Percentiles rank a stretch among this genome's conserved stretches.
These are phyloP conservation scores for Sardina pilchardus DNA, from an alignment of 2,113 vertebrate species.

Conservation along the genomic window DNA sequence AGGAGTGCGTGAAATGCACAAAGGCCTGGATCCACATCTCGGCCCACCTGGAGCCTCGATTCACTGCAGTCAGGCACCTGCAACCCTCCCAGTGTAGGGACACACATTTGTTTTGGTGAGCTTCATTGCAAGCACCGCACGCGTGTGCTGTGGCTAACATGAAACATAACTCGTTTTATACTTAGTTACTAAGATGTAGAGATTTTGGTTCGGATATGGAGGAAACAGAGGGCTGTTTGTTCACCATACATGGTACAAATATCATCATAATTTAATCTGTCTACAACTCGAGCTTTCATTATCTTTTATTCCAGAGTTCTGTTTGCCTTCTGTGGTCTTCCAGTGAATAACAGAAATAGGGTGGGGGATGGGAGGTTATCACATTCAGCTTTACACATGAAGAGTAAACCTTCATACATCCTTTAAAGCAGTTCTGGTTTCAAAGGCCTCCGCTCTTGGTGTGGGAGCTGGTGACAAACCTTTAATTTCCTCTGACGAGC, in stretches of 20 bases:
- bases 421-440: constrained; percentile 87
- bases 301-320: constrained; percentile 79
- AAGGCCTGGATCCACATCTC: background rate
- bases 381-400: constrained; percentile 80
- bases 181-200: background rate
- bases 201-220: background rate
- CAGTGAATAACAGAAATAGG: background rate
- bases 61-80: constrained; percentile 36
- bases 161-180: background rate
- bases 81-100: background rate
- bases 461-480: constrained; percentile 88
- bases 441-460: constrained; percentile 87
- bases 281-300: background rate
- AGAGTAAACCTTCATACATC: constrained; percentile 87
- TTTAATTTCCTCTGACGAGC: constrained; percentile 97
- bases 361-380: constrained; percentile 75
- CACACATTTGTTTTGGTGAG: constrained; percentile 67
- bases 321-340: constrained; percentile 57
- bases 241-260: background rate
- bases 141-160: background rate
- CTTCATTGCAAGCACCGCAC: background rate
- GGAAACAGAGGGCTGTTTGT: background rate
- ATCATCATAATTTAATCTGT: background rate
- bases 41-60: constrained; percentile 53
- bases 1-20: constrained; percentile 45